These are phyloP conservation scores for Augochlorella aurata DNA, from an alignment of 2,888 invertebrate genomes.

Conservation along the genomic window DNA sequence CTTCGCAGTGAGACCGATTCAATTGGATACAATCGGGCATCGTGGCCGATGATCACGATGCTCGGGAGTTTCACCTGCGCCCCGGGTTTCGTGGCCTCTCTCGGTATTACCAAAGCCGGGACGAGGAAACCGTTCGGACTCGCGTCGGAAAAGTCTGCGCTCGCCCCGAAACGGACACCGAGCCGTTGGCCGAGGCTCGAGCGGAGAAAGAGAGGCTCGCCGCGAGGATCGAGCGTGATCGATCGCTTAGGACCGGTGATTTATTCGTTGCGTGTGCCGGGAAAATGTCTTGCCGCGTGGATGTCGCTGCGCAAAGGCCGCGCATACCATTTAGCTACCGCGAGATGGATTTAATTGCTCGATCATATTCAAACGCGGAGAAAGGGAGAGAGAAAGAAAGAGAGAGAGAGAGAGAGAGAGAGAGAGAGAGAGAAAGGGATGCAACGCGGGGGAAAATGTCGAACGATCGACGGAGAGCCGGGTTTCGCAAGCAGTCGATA, in stretches of 20 bases:
- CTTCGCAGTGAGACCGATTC: constrained; percentile 14
- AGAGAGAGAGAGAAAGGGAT: not conserved
- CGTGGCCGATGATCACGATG: constrained; percentile 28
- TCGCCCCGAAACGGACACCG: constrained; percentile 32
- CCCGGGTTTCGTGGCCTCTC: constrained; percentile 12
- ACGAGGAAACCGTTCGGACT: not conserved
- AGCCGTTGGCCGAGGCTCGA: not conserved
- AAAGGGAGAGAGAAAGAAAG: not conserved
- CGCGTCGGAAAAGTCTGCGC: constrained; percentile 22
- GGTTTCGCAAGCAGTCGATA: constrained; percentile 53
- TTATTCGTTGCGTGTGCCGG: constrained; percentile 54
- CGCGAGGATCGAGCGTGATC: constrained; percentile 43
- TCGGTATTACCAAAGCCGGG: not conserved
- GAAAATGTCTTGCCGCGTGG: constrained; percentile 45
- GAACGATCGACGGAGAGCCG: constrained; percentile 48
- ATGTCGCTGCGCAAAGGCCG: constrained; percentile 46
- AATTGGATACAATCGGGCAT: constrained; percentile 27
- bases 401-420: not conserved
- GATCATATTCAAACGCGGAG: constrained; percentile 48
- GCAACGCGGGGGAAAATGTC: constrained; percentile 47
- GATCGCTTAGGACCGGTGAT: constrained; percentile 49
- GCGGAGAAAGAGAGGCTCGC: not conserved
- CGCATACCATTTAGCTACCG: constrained; percentile 52
- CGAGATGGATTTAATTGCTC: constrained; percentile 60
- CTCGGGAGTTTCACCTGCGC: constrained; percentile 37